phyloP scores from a whole-genome alignment of 2,888 invertebrate genomes.

The Lomographa bimaculata region DNA sequence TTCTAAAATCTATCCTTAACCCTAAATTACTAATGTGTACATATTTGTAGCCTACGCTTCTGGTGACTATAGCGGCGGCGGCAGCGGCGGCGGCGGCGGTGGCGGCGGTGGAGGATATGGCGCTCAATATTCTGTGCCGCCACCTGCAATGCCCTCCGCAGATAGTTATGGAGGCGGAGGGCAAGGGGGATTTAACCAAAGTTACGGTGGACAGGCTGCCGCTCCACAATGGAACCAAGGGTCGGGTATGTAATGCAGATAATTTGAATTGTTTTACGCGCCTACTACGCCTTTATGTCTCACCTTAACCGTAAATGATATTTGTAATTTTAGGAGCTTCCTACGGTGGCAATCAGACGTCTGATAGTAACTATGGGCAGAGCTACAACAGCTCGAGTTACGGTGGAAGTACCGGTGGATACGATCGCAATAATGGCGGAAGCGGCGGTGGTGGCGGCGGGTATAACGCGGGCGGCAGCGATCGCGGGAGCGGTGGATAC shows the following conservation, averaged over 20 bases:
- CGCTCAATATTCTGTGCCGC: conserved; percentile 74
- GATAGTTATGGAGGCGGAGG: conserved; percentile 63
- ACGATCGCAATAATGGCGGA: conserved; percentile 43
- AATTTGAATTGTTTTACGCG: too few relatives aligned
- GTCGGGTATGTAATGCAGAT: conserved; percentile 48
- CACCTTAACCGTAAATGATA: not conserved
- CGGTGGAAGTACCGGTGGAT: conserved; percentile 43
- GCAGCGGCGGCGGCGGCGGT: conserved; percentile 44
- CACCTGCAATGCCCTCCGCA: conserved; percentile 65
- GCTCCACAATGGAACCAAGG: conserved; percentile 65
- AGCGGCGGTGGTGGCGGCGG: conserved; percentile 54
- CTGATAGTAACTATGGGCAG: conserved; percentile 60
- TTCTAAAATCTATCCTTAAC: too few relatives aligned
- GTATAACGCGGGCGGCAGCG: conserved; percentile 39
- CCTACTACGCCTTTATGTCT: too few relatives aligned
- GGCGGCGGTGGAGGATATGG: conserved; percentile 54
- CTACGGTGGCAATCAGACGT: conserved; percentile 51
- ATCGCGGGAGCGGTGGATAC: conserved; percentile 49
- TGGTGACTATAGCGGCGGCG: conserved; percentile 66
- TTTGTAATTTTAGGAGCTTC: conserved; percentile 47
- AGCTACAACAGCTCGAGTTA: conserved; percentile 54
- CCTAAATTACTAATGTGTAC: too few relatives aligned
- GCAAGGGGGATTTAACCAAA: conserved; percentile 63
- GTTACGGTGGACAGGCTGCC: conserved; percentile 56
- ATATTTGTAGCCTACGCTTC: conserved; percentile 56